Evolutionary conservation across 1,140 invertebrate species (phyloP).

Genomic region (Tachypleus tridentatus): DNA sequence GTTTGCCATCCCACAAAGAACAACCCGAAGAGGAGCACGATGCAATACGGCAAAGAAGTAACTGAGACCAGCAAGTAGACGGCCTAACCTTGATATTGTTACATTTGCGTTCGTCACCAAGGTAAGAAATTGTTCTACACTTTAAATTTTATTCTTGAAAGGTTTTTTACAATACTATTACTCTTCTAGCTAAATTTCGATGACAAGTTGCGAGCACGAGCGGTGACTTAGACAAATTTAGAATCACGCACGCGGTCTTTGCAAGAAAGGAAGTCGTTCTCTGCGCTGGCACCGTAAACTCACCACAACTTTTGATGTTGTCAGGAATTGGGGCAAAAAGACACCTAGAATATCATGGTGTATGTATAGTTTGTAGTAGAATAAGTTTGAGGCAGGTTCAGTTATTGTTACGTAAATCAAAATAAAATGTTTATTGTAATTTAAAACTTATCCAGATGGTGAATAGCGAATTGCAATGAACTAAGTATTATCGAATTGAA

Average conservation of each 20-base stretch:
- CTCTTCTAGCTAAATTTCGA: constrained; percentile 59
- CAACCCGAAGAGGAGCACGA: constrained; percentile 67
- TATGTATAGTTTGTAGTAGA: not conserved
- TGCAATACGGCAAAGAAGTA: constrained; percentile 86
- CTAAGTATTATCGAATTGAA: not conserved
- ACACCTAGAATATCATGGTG: constrained; percentile 27
- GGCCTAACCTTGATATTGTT: constrained; percentile 73
- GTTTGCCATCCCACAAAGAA: constrained; percentile 52
- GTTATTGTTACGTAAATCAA: not conserved
- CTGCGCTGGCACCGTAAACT: constrained; percentile 64
- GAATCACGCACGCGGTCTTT: constrained; percentile 47
- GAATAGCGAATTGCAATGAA: not conserved
- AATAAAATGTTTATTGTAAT: not conserved
- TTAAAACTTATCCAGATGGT: not conserved
- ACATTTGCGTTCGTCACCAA: constrained; percentile 71
- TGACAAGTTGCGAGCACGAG: constrained; percentile 57
- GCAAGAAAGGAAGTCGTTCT: constrained; percentile 63
- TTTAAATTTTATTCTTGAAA: not conserved
- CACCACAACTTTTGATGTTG: constrained; percentile 74
- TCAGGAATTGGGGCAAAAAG: constrained; percentile 72
- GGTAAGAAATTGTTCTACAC: constrained; percentile 33
- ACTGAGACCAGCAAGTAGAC: constrained; percentile 59
- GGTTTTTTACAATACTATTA: not conserved
- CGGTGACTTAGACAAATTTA: constrained; percentile 59
- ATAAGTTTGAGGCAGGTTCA: not conserved